These are phyloP conservation scores for Mesoligia furuncula DNA, from an alignment of 2,888 invertebrate species.

Conservation along the genomic window DNA sequence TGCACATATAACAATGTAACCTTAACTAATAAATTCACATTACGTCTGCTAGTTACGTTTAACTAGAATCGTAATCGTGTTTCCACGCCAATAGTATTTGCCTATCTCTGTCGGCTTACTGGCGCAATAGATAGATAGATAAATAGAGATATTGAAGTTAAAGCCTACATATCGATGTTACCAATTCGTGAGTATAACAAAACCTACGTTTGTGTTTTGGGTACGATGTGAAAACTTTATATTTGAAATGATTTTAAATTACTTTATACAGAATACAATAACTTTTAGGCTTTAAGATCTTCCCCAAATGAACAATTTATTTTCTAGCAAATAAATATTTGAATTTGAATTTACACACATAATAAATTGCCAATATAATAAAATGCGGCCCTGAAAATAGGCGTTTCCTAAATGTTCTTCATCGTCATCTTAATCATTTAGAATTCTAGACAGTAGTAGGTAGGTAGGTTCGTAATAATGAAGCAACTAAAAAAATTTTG, in stretches of 20 bases:
- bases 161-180: neutral
- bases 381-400: neutral
- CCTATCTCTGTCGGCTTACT: constrained; percentile 31
- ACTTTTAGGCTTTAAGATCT: too few species aligned
- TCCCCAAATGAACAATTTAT: too few species aligned
- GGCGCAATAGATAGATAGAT: neutral
- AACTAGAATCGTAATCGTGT: constrained; percentile 32
- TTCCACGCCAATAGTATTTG: constrained; percentile 42
- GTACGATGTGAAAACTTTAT: too few species aligned
- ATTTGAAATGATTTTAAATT: too few species aligned
- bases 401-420: neutral
- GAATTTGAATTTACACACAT: too few species aligned
- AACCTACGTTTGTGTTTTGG: too few species aligned
- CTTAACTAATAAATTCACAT: constrained; percentile 1
- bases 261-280: too few species aligned
- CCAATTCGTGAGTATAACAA: neutral
- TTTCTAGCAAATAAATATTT: too few species aligned
- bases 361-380: neutral
- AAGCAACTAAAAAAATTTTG: too few species aligned
- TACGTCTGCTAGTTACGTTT: constrained; percentile 8
- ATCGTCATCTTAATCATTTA: neutral
- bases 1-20: constrained; percentile 3
- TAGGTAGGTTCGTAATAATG: neutral
- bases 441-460: too few species aligned
- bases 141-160: constrained; percentile 11